Evolutionary conservation across 64 coral and sea anemone genomes (phyloP).

Genomic region (Porites lutea): DNA sequence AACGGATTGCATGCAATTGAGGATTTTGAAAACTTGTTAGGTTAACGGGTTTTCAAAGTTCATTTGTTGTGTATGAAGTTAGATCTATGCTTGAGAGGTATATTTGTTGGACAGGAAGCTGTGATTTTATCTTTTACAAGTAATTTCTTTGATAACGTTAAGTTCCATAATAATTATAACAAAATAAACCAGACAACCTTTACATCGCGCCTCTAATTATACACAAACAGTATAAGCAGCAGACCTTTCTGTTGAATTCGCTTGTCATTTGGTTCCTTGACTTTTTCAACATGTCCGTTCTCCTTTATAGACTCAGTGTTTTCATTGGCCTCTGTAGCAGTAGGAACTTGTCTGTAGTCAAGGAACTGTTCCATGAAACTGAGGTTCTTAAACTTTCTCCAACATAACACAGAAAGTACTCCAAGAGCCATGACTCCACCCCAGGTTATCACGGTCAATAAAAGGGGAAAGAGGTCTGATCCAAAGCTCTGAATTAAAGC

Average conservation of each 20-base stretch:
- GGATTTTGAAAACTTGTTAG: too few species aligned
- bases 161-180: too few species aligned
- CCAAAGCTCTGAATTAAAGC: slow-evolving; percentile 12
- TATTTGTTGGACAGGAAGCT: too few species aligned
- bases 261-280: slow-evolving; percentile 28
- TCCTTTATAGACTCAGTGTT: slow-evolving; percentile 29
- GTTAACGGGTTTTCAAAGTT: too few species aligned
- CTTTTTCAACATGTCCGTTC: slow-evolving; percentile 52
- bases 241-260: background rate
- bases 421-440: slow-evolving; percentile 51
- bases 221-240: background rate
- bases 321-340: slow-evolving; percentile 56
- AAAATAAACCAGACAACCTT: too few species aligned
- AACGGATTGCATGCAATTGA: too few species aligned
- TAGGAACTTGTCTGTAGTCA: slow-evolving; percentile 86
- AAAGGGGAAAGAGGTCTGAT: slow-evolving; percentile 40
- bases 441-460: slow-evolving; percentile 68
- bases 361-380: slow-evolving; percentile 90
- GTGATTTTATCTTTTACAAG: too few species aligned
- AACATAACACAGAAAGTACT: slow-evolving; percentile 88
- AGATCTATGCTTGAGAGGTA: too few species aligned
- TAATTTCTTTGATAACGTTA: too few species aligned
- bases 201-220: too few species aligned
- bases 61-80: too few species aligned
- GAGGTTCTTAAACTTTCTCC: slow-evolving; percentile 84